phyloP scores from a whole-genome alignment of 2,113 vertebrate species.

The Athene noctua region DNA sequence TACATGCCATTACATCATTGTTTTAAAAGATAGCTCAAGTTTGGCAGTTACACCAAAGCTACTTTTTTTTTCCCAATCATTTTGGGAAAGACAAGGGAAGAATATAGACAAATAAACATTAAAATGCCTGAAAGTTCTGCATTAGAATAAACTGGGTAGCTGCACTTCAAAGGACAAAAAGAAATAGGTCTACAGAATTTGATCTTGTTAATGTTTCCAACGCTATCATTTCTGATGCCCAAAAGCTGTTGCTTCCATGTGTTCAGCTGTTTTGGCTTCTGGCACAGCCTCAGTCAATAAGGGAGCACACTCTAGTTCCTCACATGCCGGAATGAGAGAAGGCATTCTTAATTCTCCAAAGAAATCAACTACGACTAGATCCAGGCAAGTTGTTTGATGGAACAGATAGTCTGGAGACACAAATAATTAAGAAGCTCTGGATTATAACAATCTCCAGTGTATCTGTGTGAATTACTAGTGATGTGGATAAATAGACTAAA shows the following conservation, averaged over 20 bases:
- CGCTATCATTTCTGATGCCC: conserved; percentile 45
- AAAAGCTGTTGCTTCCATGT: conserved; percentile 37
- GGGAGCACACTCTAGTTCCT: conserved; percentile 47
- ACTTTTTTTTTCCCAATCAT: background rate
- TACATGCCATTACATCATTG: background rate
- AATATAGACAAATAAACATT: background rate
- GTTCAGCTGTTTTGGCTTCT: conserved; percentile 60
- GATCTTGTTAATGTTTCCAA: conserved; percentile 41
- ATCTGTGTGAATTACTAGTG: background rate
- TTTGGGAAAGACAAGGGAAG: background rate
- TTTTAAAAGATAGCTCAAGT: background rate
- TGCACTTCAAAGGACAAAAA: conserved; percentile 44
- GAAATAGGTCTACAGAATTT: conserved; percentile 50
- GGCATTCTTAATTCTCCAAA: conserved; percentile 33
- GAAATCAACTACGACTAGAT: background rate
- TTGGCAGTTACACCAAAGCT: background rate
- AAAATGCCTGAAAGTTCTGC: background rate
- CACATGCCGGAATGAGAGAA: conserved; percentile 37
- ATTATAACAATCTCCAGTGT: background rate
- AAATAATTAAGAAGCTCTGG: background rate
- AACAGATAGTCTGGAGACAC: background rate
- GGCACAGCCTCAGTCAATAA: conserved; percentile 61
- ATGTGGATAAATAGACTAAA: background rate
- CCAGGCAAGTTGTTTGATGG: background rate
- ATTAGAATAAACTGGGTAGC: background rate